Evolutionary conservation across 2,888 invertebrate species (phyloP).

Genomic region (Cephus spinipes): DNA sequence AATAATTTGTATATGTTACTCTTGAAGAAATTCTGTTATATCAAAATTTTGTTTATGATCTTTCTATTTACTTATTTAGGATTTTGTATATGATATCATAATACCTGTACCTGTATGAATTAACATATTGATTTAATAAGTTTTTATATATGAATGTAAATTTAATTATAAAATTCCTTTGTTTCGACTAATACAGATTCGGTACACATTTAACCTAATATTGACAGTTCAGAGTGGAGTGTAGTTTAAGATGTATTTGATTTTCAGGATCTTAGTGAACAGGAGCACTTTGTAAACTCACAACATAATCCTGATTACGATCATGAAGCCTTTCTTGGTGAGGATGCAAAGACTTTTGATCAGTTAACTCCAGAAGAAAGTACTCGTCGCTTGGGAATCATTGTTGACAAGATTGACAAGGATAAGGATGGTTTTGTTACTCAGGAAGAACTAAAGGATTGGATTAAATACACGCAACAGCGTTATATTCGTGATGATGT

Average conservation of each 20-base stretch:
- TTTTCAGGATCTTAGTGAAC: slow-evolving; percentile 77
- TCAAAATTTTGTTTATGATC: too few species aligned
- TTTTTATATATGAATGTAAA: not conserved
- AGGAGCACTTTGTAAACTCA: slow-evolving; percentile 83
- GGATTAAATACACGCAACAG: slow-evolving; percentile 95
- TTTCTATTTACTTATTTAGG: too few species aligned
- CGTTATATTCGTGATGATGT: slow-evolving; percentile 94
- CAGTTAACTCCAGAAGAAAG: slow-evolving; percentile 96
- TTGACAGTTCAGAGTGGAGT: not conserved
- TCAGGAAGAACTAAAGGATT: slow-evolving; percentile 90
- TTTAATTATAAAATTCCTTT: not conserved
- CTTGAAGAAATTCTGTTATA: not conserved
- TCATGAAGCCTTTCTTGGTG: slow-evolving; percentile 97
- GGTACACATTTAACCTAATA: not conserved
- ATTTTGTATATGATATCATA: too few species aligned
- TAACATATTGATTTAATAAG: not conserved
- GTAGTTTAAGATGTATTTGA: slow-evolving; percentile 21
- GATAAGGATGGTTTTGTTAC: slow-evolving; percentile 86
- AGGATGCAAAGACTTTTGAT: slow-evolving; percentile 94
- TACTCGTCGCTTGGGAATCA: slow-evolving; percentile 85
- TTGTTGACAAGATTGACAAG: slow-evolving; percentile 93
- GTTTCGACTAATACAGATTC: not conserved
- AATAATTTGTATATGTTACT: not conserved
- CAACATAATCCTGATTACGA: slow-evolving; percentile 93
- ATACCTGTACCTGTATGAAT: too few species aligned